A percentile compares a stretch with the other conserved stretches of the same genome.
Conservation (phyloP, 2,113 vertebrate species). For the Helogale parvula region DNA sequence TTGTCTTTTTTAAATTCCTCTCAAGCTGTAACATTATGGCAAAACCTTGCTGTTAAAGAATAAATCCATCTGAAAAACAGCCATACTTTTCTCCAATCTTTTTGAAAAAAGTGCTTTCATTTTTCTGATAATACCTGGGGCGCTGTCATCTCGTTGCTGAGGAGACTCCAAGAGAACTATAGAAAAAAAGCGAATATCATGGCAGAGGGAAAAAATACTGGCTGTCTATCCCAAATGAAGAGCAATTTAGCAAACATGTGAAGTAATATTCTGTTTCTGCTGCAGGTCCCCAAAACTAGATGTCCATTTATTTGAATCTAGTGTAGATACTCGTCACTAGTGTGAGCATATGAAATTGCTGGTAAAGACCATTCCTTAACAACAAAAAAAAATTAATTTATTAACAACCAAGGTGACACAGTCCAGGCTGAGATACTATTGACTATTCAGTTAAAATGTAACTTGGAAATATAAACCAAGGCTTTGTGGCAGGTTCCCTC, state of each 20-base stretch:
- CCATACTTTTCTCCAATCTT: not conserved
- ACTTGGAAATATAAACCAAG: not conserved
- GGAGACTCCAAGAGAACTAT: not conserved
- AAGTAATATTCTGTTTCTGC: not conserved
- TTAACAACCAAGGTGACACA: not conserved
- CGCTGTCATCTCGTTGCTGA: not conserved
- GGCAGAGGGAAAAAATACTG: not conserved
- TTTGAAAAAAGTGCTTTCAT: conserved; percentile 33
- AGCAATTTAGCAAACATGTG: not conserved
- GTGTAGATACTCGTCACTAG: not conserved
- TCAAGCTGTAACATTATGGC: not conserved
- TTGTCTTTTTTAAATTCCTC: conserved; percentile 45
- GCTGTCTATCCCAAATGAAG: not conserved
- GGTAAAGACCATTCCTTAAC: not conserved
- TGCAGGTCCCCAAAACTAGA: not conserved
- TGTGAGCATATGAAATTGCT: not conserved
- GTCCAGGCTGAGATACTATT: not conserved
- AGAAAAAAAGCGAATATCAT: conserved; percentile 24
- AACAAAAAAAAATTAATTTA: not conserved
- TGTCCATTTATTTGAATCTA: not conserved
- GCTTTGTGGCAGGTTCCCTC: not conserved
- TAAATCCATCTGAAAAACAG: conserved; percentile 53
- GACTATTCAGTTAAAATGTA: conserved; percentile 10
- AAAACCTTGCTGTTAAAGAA: conserved; percentile 28
- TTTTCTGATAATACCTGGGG: not conserved